phyloP scores from a whole-genome alignment of 2,888 invertebrate genomes.

The Himalopsyche tibetana region DNA sequence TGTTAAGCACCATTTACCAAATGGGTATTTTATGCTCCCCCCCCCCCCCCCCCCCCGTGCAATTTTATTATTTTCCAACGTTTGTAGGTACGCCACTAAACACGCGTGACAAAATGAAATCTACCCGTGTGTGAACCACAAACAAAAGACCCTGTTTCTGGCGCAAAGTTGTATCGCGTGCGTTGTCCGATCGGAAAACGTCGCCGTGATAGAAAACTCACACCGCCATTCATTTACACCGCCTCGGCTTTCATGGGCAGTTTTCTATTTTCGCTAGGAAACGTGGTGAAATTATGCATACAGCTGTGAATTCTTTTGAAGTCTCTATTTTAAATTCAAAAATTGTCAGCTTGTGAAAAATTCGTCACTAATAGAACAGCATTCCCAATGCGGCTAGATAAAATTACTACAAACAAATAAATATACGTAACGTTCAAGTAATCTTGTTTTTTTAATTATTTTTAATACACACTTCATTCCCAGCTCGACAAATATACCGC shows the following conservation, averaged over 20 bases:
- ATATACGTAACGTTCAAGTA: too few species aligned
- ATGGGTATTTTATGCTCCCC: too few species aligned
- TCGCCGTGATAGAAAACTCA: not conserved
- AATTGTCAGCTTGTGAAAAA: not conserved
- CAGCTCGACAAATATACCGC: too few species aligned
- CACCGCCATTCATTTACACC: not conserved
- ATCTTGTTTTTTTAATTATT: too few species aligned
- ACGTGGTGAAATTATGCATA: not conserved
- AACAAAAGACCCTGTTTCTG: not conserved
- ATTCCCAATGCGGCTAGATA: not conserved
- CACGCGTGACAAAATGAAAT: conserved; percentile 8
- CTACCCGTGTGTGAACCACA: conserved; percentile 7
- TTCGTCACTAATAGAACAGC: not conserved
- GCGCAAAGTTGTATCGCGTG: not conserved
- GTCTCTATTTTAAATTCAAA: not conserved
- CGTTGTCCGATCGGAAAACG: conserved; percentile 12
- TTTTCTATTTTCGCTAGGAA: not conserved
- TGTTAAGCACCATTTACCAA: too few species aligned
- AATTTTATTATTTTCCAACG: not conserved
- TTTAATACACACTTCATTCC: too few species aligned
- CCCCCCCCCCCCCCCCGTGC: not conserved
- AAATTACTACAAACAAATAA: too few species aligned
- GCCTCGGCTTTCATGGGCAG: not conserved
- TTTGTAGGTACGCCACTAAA: not conserved
- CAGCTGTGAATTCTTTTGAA: not conserved